phyloP scores from a whole-genome alignment of 2,797 vertebrate genomes.

The Amblyraja radiata region DNA sequence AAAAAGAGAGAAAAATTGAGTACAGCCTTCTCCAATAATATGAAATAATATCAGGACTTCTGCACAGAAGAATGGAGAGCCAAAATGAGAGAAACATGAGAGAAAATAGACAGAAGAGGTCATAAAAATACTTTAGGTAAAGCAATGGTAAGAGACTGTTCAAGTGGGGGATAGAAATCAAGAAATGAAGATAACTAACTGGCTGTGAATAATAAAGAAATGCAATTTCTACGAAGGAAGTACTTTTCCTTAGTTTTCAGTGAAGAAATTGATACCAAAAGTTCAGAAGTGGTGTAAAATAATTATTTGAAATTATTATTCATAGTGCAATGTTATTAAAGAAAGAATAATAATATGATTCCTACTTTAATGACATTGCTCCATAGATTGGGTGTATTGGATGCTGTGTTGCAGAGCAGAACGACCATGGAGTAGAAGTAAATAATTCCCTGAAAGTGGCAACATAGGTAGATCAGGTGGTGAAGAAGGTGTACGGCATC shows the following conservation, averaged over 20 bases:
- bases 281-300: background rate
- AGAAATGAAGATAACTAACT: background rate
- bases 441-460: too few relatives aligned
- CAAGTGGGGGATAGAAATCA: background rate
- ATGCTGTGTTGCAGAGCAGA: too few relatives aligned
- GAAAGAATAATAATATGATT: too few relatives aligned
- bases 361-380: too few relatives aligned
- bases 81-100: background rate
- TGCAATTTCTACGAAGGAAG: background rate
- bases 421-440: too few relatives aligned
- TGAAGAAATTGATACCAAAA: background rate
- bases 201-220: background rate
- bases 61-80: background rate
- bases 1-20: background rate
- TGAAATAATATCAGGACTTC: background rate
- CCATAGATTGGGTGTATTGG: too few relatives aligned
- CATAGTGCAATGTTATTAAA: background rate
- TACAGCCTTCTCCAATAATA: background rate
- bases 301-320: background rate
- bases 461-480: too few relatives aligned
- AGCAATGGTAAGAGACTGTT: background rate
- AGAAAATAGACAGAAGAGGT: background rate
- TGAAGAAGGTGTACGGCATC: too few relatives aligned
- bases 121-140: background rate
- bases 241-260: background rate